phyloP scores from a whole-genome alignment of 2,797 vertebrate genomes.

The Euthynnus affinis region DNA sequence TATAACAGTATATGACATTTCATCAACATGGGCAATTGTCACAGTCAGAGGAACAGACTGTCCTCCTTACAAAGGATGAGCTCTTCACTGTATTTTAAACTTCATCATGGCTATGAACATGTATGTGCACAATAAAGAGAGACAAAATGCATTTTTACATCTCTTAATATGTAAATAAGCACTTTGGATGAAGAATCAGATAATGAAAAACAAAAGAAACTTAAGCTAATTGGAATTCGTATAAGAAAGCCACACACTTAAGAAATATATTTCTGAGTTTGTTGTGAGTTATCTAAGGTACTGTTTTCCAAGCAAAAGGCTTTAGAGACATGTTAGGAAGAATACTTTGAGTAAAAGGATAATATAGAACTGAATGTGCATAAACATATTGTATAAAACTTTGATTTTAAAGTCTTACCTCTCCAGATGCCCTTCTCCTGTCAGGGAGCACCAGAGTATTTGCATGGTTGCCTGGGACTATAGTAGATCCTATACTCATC shows the following conservation, averaged over 20 bases:
- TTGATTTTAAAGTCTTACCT: constrained; percentile 39
- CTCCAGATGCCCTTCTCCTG: constrained; percentile 32
- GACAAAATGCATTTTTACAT: background rate
- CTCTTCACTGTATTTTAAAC: no score
- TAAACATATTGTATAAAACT: background rate
- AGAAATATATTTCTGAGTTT: background rate
- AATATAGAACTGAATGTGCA: background rate
- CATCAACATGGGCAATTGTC: background rate
- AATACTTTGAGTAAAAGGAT: background rate
- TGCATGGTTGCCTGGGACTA: constrained; percentile 62
- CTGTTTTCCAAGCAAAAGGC: no score
- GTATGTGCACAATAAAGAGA: background rate
- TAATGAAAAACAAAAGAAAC: background rate
- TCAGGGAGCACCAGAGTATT: constrained; percentile 63
- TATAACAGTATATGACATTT: background rate
- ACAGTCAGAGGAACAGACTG: background rate
- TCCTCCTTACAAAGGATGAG: background rate
- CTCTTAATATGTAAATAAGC: background rate
- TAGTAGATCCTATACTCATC: constrained; percentile 72
- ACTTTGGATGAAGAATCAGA: background rate
- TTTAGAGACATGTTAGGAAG: background rate
- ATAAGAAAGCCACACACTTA: background rate
- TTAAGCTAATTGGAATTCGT: background rate
- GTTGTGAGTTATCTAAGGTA: no score
- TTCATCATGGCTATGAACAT: background rate